These are phyloP conservation scores for Kryptolebias ocellatus DNA, from an alignment of 2,797 vertebrate species.

Conservation along the genomic window DNA sequence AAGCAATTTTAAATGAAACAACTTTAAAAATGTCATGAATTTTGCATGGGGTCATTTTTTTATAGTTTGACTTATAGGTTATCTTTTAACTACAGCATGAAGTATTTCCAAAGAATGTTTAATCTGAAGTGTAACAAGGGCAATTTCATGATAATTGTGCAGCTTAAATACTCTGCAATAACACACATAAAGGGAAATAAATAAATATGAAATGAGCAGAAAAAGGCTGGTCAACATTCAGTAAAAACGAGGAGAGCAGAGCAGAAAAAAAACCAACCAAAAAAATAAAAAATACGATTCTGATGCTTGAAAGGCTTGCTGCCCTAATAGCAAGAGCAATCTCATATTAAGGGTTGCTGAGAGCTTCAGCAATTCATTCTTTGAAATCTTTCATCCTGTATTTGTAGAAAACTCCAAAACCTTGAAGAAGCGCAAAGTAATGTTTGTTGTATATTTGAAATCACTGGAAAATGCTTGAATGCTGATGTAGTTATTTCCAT, in stretches of 20 bases:
- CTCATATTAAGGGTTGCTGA: constrained; percentile 13
- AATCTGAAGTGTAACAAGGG: constrained; percentile 5
- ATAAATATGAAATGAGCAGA: constrained; percentile 11
- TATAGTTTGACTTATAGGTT: constrained; percentile 18
- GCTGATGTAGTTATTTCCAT: constrained; percentile 69
- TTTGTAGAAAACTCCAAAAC: constrained; percentile 54
- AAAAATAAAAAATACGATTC: background rate
- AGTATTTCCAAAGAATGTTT: constrained; percentile 23
- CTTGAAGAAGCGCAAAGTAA: constrained; percentile 68
- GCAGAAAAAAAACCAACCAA: background rate
- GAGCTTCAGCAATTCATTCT: constrained; percentile 46
- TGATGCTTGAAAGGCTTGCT: constrained; percentile 35
- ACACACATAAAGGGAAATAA: constrained; percentile 7
- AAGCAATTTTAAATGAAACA: constrained; percentile 63
- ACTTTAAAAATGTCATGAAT: constrained; percentile 73
- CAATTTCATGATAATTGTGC: constrained; percentile 1
- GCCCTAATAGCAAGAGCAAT: constrained; percentile 20
- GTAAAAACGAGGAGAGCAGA: background rate
- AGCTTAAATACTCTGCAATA: constrained; percentile 20
- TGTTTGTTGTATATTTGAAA: constrained; percentile 60
- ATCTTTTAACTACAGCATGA: constrained; percentile 18
- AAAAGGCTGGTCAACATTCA: background rate
- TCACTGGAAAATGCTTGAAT: constrained; percentile 63
- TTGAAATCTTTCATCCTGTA: constrained; percentile 35
- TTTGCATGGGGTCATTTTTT: constrained; percentile 68